Evolutionary conservation across 1,140 invertebrate genomes (phyloP), one percentile per base, ranked within the genome.

Genomic region (Tribolium castaneum): DNA sequence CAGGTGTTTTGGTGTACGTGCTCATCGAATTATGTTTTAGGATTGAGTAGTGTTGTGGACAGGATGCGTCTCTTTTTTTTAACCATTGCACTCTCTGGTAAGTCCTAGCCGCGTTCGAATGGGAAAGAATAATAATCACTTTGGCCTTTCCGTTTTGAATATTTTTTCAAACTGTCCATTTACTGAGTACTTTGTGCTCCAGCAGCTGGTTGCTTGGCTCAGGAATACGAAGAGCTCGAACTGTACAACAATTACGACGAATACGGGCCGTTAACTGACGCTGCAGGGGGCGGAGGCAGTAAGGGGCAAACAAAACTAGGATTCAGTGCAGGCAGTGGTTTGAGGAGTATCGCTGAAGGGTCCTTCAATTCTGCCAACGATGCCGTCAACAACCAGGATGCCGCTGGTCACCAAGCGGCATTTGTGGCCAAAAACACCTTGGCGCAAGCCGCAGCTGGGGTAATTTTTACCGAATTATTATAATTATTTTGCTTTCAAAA

Each of bases 331-430:
- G 86, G 86, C 0, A 84, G 83, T 70, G 76, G 88, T 79, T 82
- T 89, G 82, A 84, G 88, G 74, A 85, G 85, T 84, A 91, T 91
- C 56, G 91, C 91, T 0, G 90, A 90, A 77, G 93, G 92, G 1
- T 93, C 93, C 0, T 93, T 92, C 0, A 92, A 93, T 83, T 91
- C 93, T 81, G 93, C 93, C 0, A 90, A 91, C 77, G 92, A 89
- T 62, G 91, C 92, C 12, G 87, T 93, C 0, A 88, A 89, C 5
- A 92, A 90, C 80, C 92, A 93, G 81, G 90, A 91, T 14, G 89
- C 90, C 0, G 92, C 92, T 0, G 92, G 90, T 1, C 89, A 90
- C 54, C 92, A 93, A 83, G 92, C 92, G 0, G 92, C 92, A 1
- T 93, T 91, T 80, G 89, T 91, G 0, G 92, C 92, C 0, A 93